Base-by-base conservation (phyloP, 2,888 invertebrate species). In the Notodonta dromedarius region DNA sequence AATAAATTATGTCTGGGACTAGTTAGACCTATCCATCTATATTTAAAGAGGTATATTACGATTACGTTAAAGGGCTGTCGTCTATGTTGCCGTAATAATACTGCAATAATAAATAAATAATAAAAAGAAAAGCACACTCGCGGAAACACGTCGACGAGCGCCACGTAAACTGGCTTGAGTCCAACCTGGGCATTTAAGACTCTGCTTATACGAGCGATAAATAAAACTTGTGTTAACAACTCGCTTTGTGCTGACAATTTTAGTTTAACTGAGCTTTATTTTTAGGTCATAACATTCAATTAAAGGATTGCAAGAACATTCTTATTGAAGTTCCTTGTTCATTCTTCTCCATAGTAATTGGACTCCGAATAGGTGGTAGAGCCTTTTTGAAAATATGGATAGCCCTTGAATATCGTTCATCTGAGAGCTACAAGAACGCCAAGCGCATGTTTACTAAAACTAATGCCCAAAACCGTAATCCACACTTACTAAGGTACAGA, bases 161-260 rank as follows among this genome's bases (percentile, higher is more conserved):
- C 52, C 5, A 11, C 7, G 24, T 6, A 2, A 52, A 52, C 52
- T 52, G 52, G 52, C 52, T 52, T 6, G 52, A 52, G 4, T 52
- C 52, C 52, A 52, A 35, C 52, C 16, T 5, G 12, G 12, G 32
- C 52, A 52, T 52, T 52, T 52, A 52, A 52, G 13, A 52, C 52
- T 24, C 7, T 52, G 52, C 52, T 52, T 32, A 52, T 11, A 35
- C 35, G 32, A 32, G 52, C 32, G 4, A 52, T 52, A 52, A 52
- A 51, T 51, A 52, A 52, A 5, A 9, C 11, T 52, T 9, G 48
- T 50, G 50, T 32, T 32, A 32, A 52, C 52, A 52, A 52, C 24
- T 32, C 5, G 13, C n/a, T 46, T n/a, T 11, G 46, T n/a, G 5
- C 46, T 46, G 13, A n/a, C 46, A 11, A 42, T 42, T 42, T 42